These are phyloP conservation scores for Disparrhopalites patrizii DNA, from an alignment of 2,888 invertebrate genomes.

Conservation along the genomic window DNA sequence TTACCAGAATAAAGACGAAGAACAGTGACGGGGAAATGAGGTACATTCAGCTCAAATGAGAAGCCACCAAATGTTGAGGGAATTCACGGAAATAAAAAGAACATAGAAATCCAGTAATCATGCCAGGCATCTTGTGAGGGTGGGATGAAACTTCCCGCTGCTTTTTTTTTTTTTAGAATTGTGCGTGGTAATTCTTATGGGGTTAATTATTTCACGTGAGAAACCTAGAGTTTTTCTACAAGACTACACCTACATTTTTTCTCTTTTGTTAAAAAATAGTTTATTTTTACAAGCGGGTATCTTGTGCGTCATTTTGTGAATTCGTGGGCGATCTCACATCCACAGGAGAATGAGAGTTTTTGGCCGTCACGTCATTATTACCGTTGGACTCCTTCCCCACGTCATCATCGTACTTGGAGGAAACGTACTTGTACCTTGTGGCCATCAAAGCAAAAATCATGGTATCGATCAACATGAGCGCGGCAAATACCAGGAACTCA, in stretches of 20 bases:
- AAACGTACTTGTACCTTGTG: constrained; percentile 69
- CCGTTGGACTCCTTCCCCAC: background rate
- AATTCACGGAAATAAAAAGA: too few species aligned
- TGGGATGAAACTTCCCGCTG: background rate
- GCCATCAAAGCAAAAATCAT: constrained; percentile 75
- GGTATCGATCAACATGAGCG: constrained; percentile 78
- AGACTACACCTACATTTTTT: too few species aligned
- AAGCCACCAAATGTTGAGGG: too few species aligned
- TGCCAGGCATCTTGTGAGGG: too few species aligned
- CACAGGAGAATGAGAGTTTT: background rate
- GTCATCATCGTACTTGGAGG: background rate
- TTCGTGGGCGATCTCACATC: background rate
- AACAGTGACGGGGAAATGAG: too few species aligned
- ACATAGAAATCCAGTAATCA: too few species aligned
- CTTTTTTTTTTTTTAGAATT: background rate
- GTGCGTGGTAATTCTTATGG: background rate
- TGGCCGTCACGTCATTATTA: background rate
- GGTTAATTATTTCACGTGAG: background rate
- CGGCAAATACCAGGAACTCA: constrained; percentile 83
- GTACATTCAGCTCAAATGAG: too few species aligned
- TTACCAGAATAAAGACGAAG: too few species aligned
- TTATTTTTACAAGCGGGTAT: background rate
- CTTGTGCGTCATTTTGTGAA: constrained; percentile 21
- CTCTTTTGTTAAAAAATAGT: too few species aligned
- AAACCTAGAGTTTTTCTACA: too few species aligned